These are phyloP conservation scores for Agonopterix heracliana DNA, from an alignment of 2,888 invertebrate genomes.

Conservation along the genomic window DNA sequence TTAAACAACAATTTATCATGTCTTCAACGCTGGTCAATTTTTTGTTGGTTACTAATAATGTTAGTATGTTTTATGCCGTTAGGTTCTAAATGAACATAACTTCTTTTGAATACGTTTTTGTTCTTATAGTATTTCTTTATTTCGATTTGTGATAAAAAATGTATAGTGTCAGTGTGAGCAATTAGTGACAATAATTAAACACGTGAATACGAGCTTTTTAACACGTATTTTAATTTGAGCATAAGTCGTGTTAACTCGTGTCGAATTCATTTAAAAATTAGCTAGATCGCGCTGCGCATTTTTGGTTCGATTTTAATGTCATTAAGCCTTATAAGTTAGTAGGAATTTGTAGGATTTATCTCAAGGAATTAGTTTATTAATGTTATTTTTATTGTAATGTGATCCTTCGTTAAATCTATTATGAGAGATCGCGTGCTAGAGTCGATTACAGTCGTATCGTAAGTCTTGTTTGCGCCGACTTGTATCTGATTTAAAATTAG, in stretches of 20 bases:
- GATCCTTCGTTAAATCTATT: conserved; percentile 22
- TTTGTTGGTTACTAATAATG: conserved; percentile 27
- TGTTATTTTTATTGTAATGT: conserved; percentile 18
- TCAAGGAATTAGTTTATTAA: conserved; percentile 15
- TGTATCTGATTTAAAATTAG: conserved; percentile 38
- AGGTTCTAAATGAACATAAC: conserved; percentile 6
- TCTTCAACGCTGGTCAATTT: conserved; percentile 35
- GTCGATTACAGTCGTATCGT: conserved; percentile 34
- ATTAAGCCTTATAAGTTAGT: conserved; percentile 15
- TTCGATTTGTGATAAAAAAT: conserved; percentile 1
- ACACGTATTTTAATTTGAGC: too few relatives aligned
- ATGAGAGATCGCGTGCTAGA: conserved; percentile 36
- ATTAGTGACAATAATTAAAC: not conserved
- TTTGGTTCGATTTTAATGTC: conserved; percentile 8
- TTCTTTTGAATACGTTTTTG: conserved; percentile 1
- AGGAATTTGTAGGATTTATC: conserved; percentile 17
- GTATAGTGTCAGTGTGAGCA: conserved; percentile 2
- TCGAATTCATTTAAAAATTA: too few relatives aligned
- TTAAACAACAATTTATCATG: conserved; percentile 56
- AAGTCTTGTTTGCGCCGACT: conserved; percentile 32
- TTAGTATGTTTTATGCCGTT: conserved; percentile 20
- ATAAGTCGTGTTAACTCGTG: too few relatives aligned
- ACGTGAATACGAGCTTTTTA: not conserved
- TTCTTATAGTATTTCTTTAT: conserved; percentile 2
- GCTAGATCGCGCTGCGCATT: too few relatives aligned